Base-by-base conservation (phyloP, 2,888 invertebrate species). In the Aporophyla nigra region DNA sequence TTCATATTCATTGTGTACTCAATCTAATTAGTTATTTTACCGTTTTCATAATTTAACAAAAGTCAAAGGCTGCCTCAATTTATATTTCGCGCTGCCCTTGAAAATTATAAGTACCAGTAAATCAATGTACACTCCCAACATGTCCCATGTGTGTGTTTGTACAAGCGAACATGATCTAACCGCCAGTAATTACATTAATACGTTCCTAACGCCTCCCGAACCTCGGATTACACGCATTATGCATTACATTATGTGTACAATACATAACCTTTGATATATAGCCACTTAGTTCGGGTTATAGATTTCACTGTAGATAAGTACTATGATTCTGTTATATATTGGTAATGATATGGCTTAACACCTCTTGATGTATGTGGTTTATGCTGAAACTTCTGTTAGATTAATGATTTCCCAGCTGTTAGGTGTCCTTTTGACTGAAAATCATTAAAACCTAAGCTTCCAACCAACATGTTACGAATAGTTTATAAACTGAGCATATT, bases 131-230 rank as follows among this genome's bases (percentile, higher is more conserved):
- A 46, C n/a, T n/a, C 16, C 24, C 40, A 54, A 62, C 62, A 43
- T 49, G 58, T 76, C 78, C 58, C 63, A 12, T 19, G 82, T n/a
- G 63, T n/a, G 80, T n/a, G 63, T 56, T 76, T 76, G 54, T 54
- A 12, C 54, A 62, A 54, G 19, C 24, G 59, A 68, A 59, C 74
- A 81, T 56, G 80, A 59, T 27, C 33, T 49, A 51, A 54, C 65
- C 33, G 33, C 51, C 7, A 56, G 53, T 76, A 72, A 82, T 81
- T 69, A 85, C 82, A 74, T 63, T 71, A 71, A 74, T 80, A 75
- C 71, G 65, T 68, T 62, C 63, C 40, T 63, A 51, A 76, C 63
- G 56, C 49, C 24, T 46, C 78, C 56, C 27, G 49, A 56, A 73
- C 66, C 40, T 61, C n/a, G 62, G 67, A 67, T 83, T 79, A 72